These are phyloP conservation scores for Dryobota labecula DNA, from an alignment of 2,888 invertebrate genomes.

Conservation along the genomic window DNA sequence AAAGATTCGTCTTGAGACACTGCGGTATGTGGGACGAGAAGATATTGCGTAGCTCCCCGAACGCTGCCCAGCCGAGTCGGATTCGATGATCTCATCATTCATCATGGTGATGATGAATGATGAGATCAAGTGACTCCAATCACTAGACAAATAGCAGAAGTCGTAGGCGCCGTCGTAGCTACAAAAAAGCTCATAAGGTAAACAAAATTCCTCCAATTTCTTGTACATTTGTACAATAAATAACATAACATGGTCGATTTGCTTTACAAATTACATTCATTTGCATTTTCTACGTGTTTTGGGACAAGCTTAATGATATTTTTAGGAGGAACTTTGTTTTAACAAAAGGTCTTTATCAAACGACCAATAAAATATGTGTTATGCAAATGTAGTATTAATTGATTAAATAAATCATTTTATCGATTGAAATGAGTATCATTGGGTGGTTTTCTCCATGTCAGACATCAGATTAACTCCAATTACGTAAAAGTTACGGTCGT, in stretches of 20 bases:
- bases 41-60: too few relatives aligned
- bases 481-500: neutral
- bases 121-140: neutral
- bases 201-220: constrained; percentile 23
- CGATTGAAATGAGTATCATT: constrained; percentile 4
- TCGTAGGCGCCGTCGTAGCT: too few relatives aligned
- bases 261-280: constrained; percentile 49
- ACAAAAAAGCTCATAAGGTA: neutral
- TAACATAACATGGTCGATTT: constrained; percentile 45
- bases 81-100: too few relatives aligned
- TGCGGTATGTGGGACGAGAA: too few relatives aligned
- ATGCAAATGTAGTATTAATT: constrained; percentile 1
- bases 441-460: constrained; percentile 7
- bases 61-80: too few relatives aligned
- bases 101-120: too few relatives aligned
- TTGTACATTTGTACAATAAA: constrained; percentile 32
- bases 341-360: constrained; percentile 1
- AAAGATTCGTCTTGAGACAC: too few relatives aligned
- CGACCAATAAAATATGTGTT: neutral
- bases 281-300: constrained; percentile 17
- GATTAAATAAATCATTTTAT: constrained; percentile 7
- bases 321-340: neutral
- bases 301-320: neutral
- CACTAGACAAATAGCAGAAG: neutral
- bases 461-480: constrained; percentile 20